A percentile compares a stretch with the other conserved stretches of the same genome.
phyloP scores from a whole-genome alignment of 2,113 vertebrate genomes.

The Atherinomorus stipes region DNA sequence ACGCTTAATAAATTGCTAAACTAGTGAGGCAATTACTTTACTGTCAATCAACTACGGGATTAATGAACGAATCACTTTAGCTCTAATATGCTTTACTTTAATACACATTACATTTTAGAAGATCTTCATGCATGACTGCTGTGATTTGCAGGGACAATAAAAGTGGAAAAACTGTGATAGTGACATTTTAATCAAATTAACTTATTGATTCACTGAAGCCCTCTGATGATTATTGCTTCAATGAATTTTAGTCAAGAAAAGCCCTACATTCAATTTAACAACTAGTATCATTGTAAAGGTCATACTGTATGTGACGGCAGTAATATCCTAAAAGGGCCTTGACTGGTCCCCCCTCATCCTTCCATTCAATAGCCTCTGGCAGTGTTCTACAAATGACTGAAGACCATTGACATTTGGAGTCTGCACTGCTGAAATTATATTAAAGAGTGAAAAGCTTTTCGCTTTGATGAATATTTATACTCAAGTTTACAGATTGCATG shows the following conservation, averaged over 20 bases:
- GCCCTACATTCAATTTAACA: constrained; percentile 19
- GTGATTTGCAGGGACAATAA: constrained; percentile 28
- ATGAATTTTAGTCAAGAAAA: constrained; percentile 16
- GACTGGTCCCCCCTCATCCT: constrained; percentile 14
- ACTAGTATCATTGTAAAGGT: constrained; percentile 18
- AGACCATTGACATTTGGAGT: constrained; percentile 46
- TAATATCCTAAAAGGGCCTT: constrained; percentile 24
- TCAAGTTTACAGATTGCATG: constrained; percentile 29
- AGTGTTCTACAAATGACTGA: constrained; percentile 36
- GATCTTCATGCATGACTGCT: constrained; percentile 1
- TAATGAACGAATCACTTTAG: neutral
- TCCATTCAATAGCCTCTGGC: constrained; percentile 37
- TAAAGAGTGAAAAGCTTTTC: constrained; percentile 47
- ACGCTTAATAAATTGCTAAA: neutral
- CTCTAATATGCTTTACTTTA: constrained; percentile 20
- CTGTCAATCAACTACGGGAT: neutral
- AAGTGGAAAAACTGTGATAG: constrained; percentile 25
- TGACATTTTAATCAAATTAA: constrained; percentile 41
- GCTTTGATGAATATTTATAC: constrained; percentile 34
- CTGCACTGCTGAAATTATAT: constrained; percentile 34
- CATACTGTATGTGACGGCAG: constrained; percentile 16
- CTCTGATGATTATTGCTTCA: constrained; percentile 16
- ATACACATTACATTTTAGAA: constrained; percentile 1
- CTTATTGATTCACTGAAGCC: constrained; percentile 25
- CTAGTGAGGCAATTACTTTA: neutral